A percentile compares a stretch with the other conserved stretches of the same genome.
phyloP scores from a whole-genome alignment of 1,140 invertebrate genomes.

The Drosophila sproati region DNA sequence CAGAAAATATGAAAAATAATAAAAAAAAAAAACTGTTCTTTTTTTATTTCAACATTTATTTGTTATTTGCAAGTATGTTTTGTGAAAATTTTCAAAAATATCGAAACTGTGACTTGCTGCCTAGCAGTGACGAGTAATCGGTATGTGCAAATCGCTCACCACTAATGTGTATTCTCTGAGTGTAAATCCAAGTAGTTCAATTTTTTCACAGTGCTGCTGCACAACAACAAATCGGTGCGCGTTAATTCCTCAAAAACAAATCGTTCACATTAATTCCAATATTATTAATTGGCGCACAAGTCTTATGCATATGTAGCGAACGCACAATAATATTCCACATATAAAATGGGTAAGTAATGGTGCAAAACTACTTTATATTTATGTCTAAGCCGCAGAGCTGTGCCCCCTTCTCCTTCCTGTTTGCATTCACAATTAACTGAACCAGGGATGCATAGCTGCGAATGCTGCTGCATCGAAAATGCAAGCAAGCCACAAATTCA shows the following conservation, averaged over 20 bases:
- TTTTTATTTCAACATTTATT: too few relatives aligned
- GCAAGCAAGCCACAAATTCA: neutral
- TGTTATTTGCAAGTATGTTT: neutral
- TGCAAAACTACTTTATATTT: constrained; percentile 19
- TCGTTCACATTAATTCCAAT: constrained; percentile 3
- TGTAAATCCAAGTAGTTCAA: constrained; percentile 50
- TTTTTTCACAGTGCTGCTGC: constrained; percentile 61
- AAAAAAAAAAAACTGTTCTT: neutral
- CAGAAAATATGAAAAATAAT: neutral
- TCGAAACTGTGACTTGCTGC: neutral
- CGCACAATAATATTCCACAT: neutral
- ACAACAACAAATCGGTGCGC: constrained; percentile 50
- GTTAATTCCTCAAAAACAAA: constrained; percentile 21
- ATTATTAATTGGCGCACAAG: neutral
- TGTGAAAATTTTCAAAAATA: neutral
- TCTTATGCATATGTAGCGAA: constrained; percentile 17
- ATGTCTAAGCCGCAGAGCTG: constrained; percentile 32
- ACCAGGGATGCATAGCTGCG: constrained; percentile 21
- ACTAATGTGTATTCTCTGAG: constrained; percentile 59
- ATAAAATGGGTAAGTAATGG: constrained; percentile 33
- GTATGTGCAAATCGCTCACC: constrained; percentile 23
- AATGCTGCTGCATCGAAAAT: neutral
- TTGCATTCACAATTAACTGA: constrained; percentile 22
- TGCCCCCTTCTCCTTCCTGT: constrained; percentile 8
- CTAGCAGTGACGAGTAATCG: constrained; percentile 17